A percentile compares a stretch with the other conserved stretches of the same genome.
These are phyloP conservation scores for Catalaphyllia jardinei DNA, from an alignment of 64 coral and sea anemone species.

Conservation along the genomic window DNA sequence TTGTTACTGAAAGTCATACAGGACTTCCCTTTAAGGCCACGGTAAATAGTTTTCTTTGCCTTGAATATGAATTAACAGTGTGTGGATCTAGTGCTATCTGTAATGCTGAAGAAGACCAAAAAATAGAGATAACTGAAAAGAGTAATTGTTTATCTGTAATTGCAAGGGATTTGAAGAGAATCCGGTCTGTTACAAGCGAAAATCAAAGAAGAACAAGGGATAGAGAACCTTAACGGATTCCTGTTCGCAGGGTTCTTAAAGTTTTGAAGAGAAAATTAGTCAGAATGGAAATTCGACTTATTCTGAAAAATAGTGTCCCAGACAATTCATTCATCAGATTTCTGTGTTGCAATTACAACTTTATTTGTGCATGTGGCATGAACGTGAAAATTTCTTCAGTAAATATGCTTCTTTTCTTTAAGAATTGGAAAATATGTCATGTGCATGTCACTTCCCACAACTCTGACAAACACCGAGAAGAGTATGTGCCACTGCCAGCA, in stretches of 20 bases:
- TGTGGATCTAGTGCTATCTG: too few species aligned
- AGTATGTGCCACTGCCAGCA: not conserved
- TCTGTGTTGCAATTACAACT: conserved; percentile 51
- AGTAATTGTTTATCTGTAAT: too few species aligned
- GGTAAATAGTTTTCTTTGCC: too few species aligned
- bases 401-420: conserved; percentile 40
- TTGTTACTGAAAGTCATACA: too few species aligned
- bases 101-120: too few species aligned
- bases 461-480: not conserved
- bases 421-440: not conserved
- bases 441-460: too few species aligned
- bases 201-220: conserved; percentile 34
- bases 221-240: conserved; percentile 50
- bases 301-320: conserved; percentile 34
- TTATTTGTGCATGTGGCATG: conserved; percentile 24
- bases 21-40: too few species aligned
- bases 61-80: too few species aligned
- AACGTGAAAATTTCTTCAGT: conserved; percentile 28
- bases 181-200: not conserved
- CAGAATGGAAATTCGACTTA: conserved; percentile 12
- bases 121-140: too few species aligned
- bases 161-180: not conserved
- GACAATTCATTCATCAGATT: conserved; percentile 19
- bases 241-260: conserved; percentile 49
- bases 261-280: conserved; percentile 9